phyloP scores from a whole-genome alignment of 2,888 invertebrate species.

The Peribatodes rhomboidaria region DNA sequence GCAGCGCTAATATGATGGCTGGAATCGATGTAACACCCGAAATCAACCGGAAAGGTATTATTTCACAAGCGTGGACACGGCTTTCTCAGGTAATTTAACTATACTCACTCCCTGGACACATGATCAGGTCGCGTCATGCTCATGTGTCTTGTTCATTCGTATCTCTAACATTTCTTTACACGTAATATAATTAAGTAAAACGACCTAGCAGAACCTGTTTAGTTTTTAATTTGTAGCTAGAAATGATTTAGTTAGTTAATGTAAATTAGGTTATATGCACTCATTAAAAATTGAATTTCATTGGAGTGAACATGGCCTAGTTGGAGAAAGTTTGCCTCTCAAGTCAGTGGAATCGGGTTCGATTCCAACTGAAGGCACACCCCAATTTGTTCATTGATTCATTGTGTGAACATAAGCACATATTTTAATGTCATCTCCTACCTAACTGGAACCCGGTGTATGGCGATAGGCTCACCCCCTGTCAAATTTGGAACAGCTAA shows the following conservation, averaged over 20 bases:
- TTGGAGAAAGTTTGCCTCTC: no score
- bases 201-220: not conserved
- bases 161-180: not conserved
- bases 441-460: no score
- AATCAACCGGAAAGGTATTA: constrained; percentile 86
- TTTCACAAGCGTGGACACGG: constrained; percentile 89
- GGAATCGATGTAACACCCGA: constrained; percentile 89
- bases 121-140: constrained; percentile 20
- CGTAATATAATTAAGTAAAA: not conserved
- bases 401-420: no score
- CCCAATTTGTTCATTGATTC: no score
- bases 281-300: no score
- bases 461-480: no score
- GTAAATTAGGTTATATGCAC: not conserved
- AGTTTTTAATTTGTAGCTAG: not conserved
- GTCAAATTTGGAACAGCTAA: no score
- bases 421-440: no score
- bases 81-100: constrained; percentile 87
- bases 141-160: constrained; percentile 8
- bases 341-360: no score
- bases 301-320: no score
- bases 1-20: constrained; percentile 86
- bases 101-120: constrained; percentile 25
- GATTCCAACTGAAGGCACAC: no score
- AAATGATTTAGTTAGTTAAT: not conserved